These are phyloP conservation scores for Acanthurus tractus DNA, from an alignment of 2,797 vertebrate species.

Conservation along the genomic window DNA sequence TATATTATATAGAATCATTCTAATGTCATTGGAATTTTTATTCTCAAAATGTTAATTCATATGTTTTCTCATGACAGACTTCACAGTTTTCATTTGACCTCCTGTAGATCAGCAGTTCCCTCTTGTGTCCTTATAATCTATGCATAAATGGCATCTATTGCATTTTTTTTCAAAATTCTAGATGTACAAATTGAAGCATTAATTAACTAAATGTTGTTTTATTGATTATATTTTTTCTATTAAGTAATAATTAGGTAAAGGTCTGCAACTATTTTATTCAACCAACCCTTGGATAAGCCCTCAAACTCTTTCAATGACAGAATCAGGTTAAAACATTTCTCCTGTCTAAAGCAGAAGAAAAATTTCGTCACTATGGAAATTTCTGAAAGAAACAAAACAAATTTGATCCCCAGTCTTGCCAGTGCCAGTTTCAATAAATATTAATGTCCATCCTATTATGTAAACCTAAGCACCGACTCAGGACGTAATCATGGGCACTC, in stretches of 20 bases:
- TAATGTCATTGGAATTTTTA: too few species aligned
- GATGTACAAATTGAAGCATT: background rate
- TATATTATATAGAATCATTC: too few species aligned
- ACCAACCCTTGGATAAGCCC: background rate
- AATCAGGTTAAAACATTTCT: background rate
- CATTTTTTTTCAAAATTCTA: background rate
- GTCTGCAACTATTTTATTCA: too few species aligned
- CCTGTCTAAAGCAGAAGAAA: slow-evolving; percentile 6
- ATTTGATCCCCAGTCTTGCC: slow-evolving; percentile 1
- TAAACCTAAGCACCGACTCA: slow-evolving; percentile 50
- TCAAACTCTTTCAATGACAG: background rate
- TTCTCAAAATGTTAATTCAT: too few species aligned
- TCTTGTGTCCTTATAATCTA: background rate
- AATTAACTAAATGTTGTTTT: background rate
- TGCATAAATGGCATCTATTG: background rate
- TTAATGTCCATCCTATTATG: slow-evolving; percentile 24
- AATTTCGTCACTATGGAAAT: background rate
- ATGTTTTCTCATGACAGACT: too few species aligned
- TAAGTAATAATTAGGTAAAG: background rate
- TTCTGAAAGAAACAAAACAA: slow-evolving; percentile 12
- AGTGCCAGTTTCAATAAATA: slow-evolving; percentile 47
- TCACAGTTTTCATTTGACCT: too few species aligned
- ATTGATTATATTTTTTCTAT: background rate
- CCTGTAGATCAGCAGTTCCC: too few species aligned
- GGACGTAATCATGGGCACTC: slow-evolving; percentile 32